phyloP scores from a whole-genome alignment of 2,113 vertebrate genomes.

The Deroptyus accipitrinus region DNA sequence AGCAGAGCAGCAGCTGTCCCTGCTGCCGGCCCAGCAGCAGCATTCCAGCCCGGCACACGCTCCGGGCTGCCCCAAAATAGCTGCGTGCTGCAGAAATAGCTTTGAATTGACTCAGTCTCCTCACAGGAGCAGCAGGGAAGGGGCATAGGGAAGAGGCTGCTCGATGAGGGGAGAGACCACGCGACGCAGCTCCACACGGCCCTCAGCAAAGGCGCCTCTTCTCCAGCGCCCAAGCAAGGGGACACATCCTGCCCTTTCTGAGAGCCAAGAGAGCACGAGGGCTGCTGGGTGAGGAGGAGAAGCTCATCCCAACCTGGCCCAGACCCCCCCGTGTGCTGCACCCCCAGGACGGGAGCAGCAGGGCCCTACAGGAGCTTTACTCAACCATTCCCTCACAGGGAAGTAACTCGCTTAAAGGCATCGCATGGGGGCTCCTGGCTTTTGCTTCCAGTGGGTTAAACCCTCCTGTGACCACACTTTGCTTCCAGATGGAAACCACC shows the following conservation, averaged over 20 bases:
- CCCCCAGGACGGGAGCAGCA: not conserved
- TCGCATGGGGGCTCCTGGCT: not conserved
- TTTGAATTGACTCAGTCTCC: slow-evolving; percentile 63
- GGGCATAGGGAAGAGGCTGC: not conserved
- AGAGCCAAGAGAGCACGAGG: not conserved
- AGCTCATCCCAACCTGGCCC: not conserved
- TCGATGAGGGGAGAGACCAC: not conserved
- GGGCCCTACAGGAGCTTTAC: not conserved
- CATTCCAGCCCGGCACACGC: not conserved
- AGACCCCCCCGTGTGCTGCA: not conserved
- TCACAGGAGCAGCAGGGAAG: not conserved
- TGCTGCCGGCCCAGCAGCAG: slow-evolving; percentile 62
- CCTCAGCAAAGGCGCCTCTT: not conserved
- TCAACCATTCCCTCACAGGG: not conserved
- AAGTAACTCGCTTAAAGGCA: not conserved
- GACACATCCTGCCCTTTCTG: not conserved
- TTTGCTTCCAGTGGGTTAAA: not conserved
- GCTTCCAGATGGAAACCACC: not conserved
- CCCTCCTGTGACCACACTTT: not conserved
- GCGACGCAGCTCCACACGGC: not conserved
- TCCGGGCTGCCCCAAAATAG: slow-evolving; percentile 68
- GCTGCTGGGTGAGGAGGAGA: not conserved
- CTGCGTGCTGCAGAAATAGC: slow-evolving; percentile 62
- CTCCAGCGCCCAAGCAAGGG: not conserved
- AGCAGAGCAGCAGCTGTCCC: slow-evolving; percentile 63